A percentile compares a stretch with the other conserved stretches of the same genome.
These are phyloP conservation scores for Corapipo altera DNA, from an alignment of 2,113 vertebrate species.

Conservation along the genomic window DNA sequence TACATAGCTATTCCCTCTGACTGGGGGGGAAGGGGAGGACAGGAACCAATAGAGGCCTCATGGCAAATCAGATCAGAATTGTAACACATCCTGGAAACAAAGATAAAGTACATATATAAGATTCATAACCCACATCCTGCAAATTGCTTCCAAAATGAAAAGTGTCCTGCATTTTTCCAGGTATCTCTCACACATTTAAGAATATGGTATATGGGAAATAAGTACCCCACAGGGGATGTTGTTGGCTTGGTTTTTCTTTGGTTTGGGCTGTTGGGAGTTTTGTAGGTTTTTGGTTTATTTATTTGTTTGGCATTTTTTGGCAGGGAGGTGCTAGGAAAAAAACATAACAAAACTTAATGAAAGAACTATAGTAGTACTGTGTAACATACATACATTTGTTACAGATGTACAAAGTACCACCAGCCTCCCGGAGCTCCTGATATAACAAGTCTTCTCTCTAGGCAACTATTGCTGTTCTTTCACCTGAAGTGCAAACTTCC, in stretches of 20 bases:
- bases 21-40: neutral
- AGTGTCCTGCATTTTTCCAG: neutral
- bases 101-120: neutral
- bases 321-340: neutral
- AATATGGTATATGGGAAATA: neutral
- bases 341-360: neutral
- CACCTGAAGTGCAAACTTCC: neutral
- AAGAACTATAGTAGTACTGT: neutral
- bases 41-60: rapidly evolving
- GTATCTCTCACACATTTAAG: neutral
- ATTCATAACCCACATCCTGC: neutral
- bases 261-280: neutral
- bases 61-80: neutral
- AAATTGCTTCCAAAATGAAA: neutral
- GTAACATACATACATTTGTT: neutral
- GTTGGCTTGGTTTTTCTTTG: neutral
- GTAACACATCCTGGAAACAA: neutral
- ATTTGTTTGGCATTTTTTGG: neutral
- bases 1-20: neutral
- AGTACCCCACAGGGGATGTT: neutral
- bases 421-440: neutral
- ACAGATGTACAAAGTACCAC: neutral
- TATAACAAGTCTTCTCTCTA: neutral
- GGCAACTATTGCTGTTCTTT: neutral
- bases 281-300: neutral